A percentile compares a stretch with the other conserved stretches of the same genome.
phyloP scores from a whole-genome alignment of 2,888 invertebrate genomes.

The Globia sparganii region DNA sequence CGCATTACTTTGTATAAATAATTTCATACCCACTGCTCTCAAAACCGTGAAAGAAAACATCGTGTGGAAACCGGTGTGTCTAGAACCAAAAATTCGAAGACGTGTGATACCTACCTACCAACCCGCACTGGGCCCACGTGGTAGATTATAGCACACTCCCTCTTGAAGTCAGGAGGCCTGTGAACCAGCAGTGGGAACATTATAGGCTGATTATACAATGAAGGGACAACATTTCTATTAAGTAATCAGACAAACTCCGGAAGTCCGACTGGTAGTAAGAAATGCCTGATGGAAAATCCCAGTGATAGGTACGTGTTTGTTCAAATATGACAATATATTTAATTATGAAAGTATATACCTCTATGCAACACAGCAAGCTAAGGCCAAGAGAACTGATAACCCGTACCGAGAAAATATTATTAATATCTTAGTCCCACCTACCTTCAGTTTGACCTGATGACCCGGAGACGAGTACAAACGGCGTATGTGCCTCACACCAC shows the following conservation, averaged over 20 bases:
- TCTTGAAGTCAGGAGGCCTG: neutral
- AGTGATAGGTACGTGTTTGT: neutral
- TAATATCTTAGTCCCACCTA: slow-evolving; percentile 51
- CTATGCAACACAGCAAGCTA: slow-evolving; percentile 20
- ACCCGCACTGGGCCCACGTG: too few species aligned
- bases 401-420: slow-evolving; percentile 62
- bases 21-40: neutral
- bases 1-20: too few species aligned
- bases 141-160: too few species aligned
- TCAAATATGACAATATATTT: slow-evolving; percentile 3
- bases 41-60: neutral
- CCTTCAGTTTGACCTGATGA: slow-evolving; percentile 63
- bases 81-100: neutral
- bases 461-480: slow-evolving; percentile 57
- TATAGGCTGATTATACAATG: neutral
- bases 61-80: neutral
- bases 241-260: neutral
- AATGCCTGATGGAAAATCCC: neutral
- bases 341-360: slow-evolving; percentile 13
- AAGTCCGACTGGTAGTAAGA: neutral
- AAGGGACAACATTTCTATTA: neutral
- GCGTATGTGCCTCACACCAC: slow-evolving; percentile 38
- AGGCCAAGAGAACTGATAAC: slow-evolving; percentile 69
- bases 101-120: neutral
- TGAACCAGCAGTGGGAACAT: neutral